Base-by-base conservation (phyloP, 2,888 invertebrate genomes). In the Drosophila sordidula region DNA sequence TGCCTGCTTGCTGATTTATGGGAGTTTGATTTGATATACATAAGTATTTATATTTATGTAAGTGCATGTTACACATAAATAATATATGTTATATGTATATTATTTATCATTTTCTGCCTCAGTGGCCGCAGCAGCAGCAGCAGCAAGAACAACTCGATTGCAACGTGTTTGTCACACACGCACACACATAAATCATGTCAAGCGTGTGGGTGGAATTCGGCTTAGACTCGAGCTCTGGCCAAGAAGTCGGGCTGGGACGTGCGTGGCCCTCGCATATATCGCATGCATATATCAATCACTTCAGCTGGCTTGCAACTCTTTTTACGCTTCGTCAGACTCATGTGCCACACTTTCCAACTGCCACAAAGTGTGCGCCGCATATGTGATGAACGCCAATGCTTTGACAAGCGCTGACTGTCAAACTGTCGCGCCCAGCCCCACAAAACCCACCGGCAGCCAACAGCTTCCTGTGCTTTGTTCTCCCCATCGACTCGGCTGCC, bases 201-300 rank as follows among this genome's bases (percentile, higher is more conserved):
- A 61, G 52, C 42, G 39, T 50, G 74, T 69, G 68, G 72, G 68
- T 54, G 71, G 59, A 63, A 49, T 46, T 49, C 41, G 58, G 51
- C 55, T 55, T 36, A 29, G 16, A 36, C 32, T 42, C 25, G 44
- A 46, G 39, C 57, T 25, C 32, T 36, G 55, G 34, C 32, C 25
- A 39, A 25, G 46, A 26, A 26, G 34, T 18, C 18, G 57, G 26
- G 41, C 34, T 22, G 22, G 22, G 22, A 22, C 81, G 83, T 82
- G 81, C 83, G 71, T 29, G 29, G 29, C 29, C 29, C 29, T 29
- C 29, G 29, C 8, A 29, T n/a, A n/a, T 34, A 22, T 52, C 18
- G 51, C 46, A 44, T 16, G 42, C 16, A 54, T 69, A 50, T 69
- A 84, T 80, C 84, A 83, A 87, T 84, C 85, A 84, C 66, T 84